phyloP scores from a whole-genome alignment of 2,113 vertebrate genomes.

The Callionymus lyra region DNA sequence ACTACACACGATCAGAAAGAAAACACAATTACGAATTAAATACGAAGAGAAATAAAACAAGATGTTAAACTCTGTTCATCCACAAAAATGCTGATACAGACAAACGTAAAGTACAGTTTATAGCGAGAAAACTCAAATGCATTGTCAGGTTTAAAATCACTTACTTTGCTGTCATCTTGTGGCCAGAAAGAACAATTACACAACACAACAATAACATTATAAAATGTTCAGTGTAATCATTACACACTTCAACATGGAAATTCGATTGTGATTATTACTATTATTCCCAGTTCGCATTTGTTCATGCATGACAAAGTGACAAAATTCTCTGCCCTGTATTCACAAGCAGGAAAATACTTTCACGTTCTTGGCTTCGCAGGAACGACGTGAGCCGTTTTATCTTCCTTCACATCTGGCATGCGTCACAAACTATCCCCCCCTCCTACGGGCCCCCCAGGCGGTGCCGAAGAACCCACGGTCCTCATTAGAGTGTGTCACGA shows the following conservation, averaged over 20 bases:
- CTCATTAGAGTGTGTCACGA: constrained; percentile 62
- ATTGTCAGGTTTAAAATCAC: constrained; percentile 12
- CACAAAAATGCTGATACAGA: no score
- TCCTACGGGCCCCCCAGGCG: not conserved
- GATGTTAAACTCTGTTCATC: no score
- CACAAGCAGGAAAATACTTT: constrained; percentile 32
- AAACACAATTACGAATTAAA: no score
- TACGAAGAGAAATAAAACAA: no score
- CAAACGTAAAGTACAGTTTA: not conserved
- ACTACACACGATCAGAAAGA: no score
- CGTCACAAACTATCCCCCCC: constrained; percentile 50
- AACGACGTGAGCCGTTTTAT: constrained; percentile 51
- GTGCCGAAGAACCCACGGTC: constrained; percentile 45
- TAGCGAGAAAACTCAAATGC: not conserved
- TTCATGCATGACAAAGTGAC: not conserved
- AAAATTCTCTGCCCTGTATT: not conserved
- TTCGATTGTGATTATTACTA: not conserved
- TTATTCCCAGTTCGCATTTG: not conserved
- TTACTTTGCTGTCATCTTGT: constrained; percentile 54
- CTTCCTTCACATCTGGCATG: constrained; percentile 60
- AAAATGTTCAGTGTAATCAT: not conserved
- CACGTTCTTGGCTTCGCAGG: constrained; percentile 44
- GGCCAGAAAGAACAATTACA: constrained; percentile 33
- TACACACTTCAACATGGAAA: not conserved
- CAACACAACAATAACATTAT: not conserved